phyloP scores from a whole-genome alignment of 2,113 vertebrate species.

The Nesospiza acunhae region DNA sequence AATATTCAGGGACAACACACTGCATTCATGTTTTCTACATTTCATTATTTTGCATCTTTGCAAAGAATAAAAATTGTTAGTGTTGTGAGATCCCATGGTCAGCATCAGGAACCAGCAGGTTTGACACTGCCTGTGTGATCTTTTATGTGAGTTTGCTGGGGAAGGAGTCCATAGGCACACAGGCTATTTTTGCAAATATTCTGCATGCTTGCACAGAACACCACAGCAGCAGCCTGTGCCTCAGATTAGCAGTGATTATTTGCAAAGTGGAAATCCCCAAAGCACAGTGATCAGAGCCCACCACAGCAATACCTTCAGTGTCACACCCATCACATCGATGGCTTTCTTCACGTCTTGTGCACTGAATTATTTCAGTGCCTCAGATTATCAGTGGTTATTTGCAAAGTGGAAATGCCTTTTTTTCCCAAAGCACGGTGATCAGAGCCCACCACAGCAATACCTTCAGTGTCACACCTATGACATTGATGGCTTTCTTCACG shows the following conservation, averaged over 20 bases:
- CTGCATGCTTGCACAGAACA: background rate
- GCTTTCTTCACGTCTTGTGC: slow-evolving; percentile 89
- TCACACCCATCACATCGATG: slow-evolving; percentile 93
- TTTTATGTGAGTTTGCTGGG: background rate
- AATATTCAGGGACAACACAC: background rate
- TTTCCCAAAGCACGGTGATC: too few relatives aligned
- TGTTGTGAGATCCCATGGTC: background rate
- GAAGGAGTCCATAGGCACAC: background rate
- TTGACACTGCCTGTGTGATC: accelerated
- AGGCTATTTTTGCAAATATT: background rate
- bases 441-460: slow-evolving; percentile 62
- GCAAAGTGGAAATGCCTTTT: background rate
- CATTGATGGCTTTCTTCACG: slow-evolving; percentile 92
- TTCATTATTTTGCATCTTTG: background rate
- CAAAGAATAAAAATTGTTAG: accelerated
- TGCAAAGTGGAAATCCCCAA: background rate
- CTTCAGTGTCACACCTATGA: slow-evolving; percentile 96
- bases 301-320: slow-evolving; percentile 87
- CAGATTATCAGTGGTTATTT: too few relatives aligned
- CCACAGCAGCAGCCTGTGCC: background rate
- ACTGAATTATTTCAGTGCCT: slow-evolving; percentile 31
- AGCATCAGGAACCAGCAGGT: background rate
- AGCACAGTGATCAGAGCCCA: background rate
- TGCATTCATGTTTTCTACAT: background rate
- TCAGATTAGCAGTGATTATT: too few relatives aligned